Evolutionary conservation across 2,797 vertebrate genomes (phyloP), one percentile per base, ranked within the genome.

Genomic region (Neoniphon sammara): DNA sequence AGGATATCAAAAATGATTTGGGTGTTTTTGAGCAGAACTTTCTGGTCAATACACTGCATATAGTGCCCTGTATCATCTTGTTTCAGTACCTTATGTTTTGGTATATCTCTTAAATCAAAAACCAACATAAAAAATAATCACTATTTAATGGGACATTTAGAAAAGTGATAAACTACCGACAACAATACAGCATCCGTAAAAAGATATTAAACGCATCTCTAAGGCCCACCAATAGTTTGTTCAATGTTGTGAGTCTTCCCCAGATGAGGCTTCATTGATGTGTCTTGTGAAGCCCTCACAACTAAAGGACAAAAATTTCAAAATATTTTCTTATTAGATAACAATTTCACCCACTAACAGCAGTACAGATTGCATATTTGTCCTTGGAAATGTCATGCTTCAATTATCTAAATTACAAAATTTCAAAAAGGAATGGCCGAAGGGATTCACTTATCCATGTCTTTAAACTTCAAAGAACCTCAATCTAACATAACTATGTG

Each of bases 391-490:
- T 15, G 20, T 23, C 36, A 6, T 5, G 7, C 50, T 44, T 36
- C 14, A 34, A 54, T 55, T 34, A 52, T 73, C 49, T 70, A 57
- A 20, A 4, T 79, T 72, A 61, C 5, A 64, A 27, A 27, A 49
- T 50, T 72, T 66, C 11, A 36, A 66, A 54, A 39, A 21, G 18
- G 17, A 70, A 44, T 46, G 15, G 47, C 14, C 4, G 18, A 46
- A 54, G 6, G 44, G 58, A 73, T 63, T 6, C 57, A 62, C 18
- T 64, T 23, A 39, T 20, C 25, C 27, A 36, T 62, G 11, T 53
- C 44, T 66, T 65, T 23, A 84, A 71, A 66, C 10, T 15, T 70
- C 8, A 55, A 57, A 31, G 12, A 69, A 47, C 20, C 12, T 9
- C 15, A 63, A 82, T 61, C 0, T 1, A 66, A 66, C 36, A 46